These are phyloP conservation scores for Papilio gigon DNA, from an alignment of 2,888 invertebrate genomes.

Conservation along the genomic window DNA sequence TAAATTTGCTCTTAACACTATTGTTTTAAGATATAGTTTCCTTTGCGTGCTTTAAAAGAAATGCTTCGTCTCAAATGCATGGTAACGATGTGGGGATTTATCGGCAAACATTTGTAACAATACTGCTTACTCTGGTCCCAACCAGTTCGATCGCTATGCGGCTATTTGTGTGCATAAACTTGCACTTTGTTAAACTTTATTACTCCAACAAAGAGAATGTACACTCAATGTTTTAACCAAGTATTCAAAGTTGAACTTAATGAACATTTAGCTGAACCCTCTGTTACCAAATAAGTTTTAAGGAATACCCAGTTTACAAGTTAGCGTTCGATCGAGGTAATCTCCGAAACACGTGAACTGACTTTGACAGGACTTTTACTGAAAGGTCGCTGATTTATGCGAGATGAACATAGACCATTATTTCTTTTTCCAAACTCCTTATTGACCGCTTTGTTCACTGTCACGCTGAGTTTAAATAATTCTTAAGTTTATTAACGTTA, in stretches of 20 bases:
- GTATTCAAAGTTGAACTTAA: no score
- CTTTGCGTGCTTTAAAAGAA: not conserved
- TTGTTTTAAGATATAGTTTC: not conserved
- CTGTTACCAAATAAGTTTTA: no score
- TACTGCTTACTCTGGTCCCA: constrained; percentile 18
- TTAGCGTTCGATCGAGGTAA: no score
- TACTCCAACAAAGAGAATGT: not conserved
- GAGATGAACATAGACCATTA: no score
- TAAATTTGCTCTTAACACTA: not conserved
- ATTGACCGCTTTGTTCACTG: no score
- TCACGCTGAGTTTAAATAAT: no score
- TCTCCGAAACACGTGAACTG: no score
- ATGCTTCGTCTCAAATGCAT: not conserved
- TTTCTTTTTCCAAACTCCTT: no score
- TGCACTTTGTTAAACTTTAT: constrained; percentile 24
- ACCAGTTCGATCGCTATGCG: constrained; percentile 9
- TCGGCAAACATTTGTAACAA: constrained; percentile 13
- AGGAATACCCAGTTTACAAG: no score
- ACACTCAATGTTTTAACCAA: not conserved
- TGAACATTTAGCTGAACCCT: not conserved
- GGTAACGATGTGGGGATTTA: constrained; percentile 17
- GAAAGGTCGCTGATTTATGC: no score
- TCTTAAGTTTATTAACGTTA: no score
- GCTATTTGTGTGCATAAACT: constrained; percentile 21
- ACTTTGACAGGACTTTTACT: no score